These are phyloP conservation scores for Sylvia atricapilla DNA, from an alignment of 2,113 vertebrate genomes.

Conservation along the genomic window DNA sequence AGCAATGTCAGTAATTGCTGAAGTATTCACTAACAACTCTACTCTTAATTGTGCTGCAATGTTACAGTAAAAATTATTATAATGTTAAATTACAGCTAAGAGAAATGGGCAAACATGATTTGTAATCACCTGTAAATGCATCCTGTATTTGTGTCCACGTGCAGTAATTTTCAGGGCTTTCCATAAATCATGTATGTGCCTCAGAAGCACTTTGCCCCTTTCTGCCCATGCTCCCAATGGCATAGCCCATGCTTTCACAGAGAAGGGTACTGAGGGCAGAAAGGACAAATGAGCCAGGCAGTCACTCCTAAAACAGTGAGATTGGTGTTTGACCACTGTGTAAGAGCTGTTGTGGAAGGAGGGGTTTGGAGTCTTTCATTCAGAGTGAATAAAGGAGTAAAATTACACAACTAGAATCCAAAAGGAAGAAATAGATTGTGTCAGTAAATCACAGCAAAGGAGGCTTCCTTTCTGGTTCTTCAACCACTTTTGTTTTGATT, in stretches of 20 bases:
- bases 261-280: background rate
- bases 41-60: background rate
- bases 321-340: background rate
- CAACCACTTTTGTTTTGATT: constrained; percentile 10
- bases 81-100: background rate
- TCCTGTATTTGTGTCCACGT: background rate
- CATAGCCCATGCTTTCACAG: background rate
- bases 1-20: background rate
- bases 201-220: background rate
- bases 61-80: background rate
- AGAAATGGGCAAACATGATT: background rate
- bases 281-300: background rate
- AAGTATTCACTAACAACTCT: background rate
- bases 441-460: background rate
- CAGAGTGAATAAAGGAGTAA: background rate
- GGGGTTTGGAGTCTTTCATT: background rate
- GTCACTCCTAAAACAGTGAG: background rate
- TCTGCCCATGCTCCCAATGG: background rate
- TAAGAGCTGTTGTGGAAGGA: background rate
- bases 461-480: background rate
- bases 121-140: background rate
- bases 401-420: background rate
- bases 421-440: background rate
- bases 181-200: background rate
- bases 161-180: background rate